Conservation (phyloP, 2,888 invertebrate species). For the Clusia tigrina region DNA sequence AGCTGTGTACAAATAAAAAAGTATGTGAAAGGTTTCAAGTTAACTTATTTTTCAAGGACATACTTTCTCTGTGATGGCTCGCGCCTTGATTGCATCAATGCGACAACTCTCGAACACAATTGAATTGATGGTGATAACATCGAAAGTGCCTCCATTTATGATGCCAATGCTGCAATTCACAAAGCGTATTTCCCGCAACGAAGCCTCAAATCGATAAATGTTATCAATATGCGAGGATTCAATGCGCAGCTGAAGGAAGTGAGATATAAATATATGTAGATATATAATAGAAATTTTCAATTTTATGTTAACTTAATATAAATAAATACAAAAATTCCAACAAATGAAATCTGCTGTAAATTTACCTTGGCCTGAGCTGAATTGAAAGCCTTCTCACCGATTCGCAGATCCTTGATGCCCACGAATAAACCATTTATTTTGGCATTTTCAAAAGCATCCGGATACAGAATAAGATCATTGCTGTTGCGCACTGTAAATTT, state of each 20-base stretch:
- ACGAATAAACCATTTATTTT: constrained; percentile 52
- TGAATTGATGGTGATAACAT: constrained; percentile 58
- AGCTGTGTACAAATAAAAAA: constrained; percentile 40
- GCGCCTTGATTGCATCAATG: constrained; percentile 54
- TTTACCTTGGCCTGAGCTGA: constrained; percentile 55
- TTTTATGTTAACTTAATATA: background rate
- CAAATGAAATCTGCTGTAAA: constrained; percentile 5
- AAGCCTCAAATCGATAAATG: constrained; percentile 55
- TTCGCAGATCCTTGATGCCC: constrained; percentile 50
- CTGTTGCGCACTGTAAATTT: constrained; percentile 55
- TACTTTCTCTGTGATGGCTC: constrained; percentile 62
- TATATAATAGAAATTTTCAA: too few species aligned
- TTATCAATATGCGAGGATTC: constrained; percentile 50
- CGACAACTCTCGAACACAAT: constrained; percentile 57
- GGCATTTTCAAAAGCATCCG: constrained; percentile 56
- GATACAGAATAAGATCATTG: constrained; percentile 47
- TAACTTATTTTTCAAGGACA: background rate
- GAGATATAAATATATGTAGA: background rate
- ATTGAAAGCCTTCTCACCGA: constrained; percentile 56
- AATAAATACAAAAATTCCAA: too few species aligned
- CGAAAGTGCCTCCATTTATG: constrained; percentile 56
- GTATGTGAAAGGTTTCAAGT: background rate
- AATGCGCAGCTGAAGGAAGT: constrained; percentile 51
- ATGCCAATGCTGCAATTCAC: constrained; percentile 54
- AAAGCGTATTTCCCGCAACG: constrained; percentile 56